Conservation (phyloP, 1,140 invertebrate genomes). For the Micrasema minimum region DNA sequence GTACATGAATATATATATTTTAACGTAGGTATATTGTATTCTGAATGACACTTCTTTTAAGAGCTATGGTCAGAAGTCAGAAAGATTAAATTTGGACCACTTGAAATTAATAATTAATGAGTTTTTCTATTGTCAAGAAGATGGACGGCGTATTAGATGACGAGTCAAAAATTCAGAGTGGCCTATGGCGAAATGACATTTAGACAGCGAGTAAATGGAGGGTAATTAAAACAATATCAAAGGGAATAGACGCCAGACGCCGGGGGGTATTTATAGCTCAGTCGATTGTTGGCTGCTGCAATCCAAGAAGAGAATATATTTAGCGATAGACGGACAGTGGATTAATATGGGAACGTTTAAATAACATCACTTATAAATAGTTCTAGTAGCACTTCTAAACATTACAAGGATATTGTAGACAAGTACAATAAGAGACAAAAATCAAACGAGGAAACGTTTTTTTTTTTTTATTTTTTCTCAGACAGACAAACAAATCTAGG, state of each 20-base stretch:
- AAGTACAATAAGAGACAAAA: too few species aligned
- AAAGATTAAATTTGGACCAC: too few species aligned
- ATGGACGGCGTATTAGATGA: neutral
- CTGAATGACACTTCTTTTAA: too few species aligned
- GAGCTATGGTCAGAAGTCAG: too few species aligned
- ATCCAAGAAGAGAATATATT: constrained; percentile 40
- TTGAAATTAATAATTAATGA: too few species aligned
- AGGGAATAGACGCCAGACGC: constrained; percentile 19
- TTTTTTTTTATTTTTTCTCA: too few species aligned
- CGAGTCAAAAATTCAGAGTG: neutral
- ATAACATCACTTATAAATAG: constrained; percentile 25
- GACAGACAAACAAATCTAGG: constrained; percentile 19
- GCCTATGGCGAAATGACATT: constrained; percentile 10
- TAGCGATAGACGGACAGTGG: constrained; percentile 34
- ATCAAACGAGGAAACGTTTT: too few species aligned
- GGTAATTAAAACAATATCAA: constrained; percentile 16
- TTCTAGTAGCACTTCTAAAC: neutral
- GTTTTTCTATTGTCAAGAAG: too few species aligned
- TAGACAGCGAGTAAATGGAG: constrained; percentile 2
- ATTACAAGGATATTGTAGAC: too few species aligned
- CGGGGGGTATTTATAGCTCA: constrained; percentile 10
- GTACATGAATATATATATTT: too few species aligned
- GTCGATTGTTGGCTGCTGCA: constrained; percentile 23
- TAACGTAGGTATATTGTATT: too few species aligned
- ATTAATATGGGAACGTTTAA: constrained; percentile 27